phyloP scores from a whole-genome alignment of 2,797 vertebrate species.

The Gallirallus australis region DNA sequence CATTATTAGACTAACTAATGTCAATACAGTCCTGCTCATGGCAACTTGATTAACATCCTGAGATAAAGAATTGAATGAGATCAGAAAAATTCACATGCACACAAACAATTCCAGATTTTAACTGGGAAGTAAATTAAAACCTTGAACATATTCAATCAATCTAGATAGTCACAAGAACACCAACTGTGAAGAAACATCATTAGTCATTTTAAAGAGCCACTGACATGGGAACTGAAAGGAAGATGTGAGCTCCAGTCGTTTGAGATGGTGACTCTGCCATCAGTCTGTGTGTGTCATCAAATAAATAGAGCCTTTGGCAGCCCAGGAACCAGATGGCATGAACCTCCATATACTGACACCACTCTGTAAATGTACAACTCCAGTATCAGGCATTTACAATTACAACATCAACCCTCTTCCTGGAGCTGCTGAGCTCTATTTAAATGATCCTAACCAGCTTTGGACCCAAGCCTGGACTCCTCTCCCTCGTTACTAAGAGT shows the following conservation, averaged over 20 bases:
- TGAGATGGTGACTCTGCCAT: background rate
- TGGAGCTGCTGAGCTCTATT: background rate
- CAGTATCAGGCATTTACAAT: background rate
- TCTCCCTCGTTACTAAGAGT: background rate
- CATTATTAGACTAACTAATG: background rate
- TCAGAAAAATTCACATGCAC: background rate
- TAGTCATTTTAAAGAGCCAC: background rate
- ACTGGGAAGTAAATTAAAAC: background rate
- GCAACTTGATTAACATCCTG: background rate
- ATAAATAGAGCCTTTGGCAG: background rate
- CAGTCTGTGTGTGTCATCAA: background rate
- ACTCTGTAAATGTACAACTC: background rate
- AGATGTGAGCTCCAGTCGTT: background rate
- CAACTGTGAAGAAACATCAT: background rate
- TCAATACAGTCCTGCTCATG: background rate
- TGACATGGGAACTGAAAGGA: background rate
- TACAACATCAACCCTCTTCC: background rate
- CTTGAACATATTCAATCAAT: background rate
- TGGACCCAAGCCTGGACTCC: background rate
- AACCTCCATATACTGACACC: fast-evolving
- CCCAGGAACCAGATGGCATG: background rate
- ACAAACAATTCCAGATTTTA: background rate
- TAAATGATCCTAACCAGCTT: background rate
- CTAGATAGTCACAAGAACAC: background rate
- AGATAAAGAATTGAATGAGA: background rate